phyloP scores from a whole-genome alignment of 2,888 invertebrate species.

The Trachelus troglodyta region DNA sequence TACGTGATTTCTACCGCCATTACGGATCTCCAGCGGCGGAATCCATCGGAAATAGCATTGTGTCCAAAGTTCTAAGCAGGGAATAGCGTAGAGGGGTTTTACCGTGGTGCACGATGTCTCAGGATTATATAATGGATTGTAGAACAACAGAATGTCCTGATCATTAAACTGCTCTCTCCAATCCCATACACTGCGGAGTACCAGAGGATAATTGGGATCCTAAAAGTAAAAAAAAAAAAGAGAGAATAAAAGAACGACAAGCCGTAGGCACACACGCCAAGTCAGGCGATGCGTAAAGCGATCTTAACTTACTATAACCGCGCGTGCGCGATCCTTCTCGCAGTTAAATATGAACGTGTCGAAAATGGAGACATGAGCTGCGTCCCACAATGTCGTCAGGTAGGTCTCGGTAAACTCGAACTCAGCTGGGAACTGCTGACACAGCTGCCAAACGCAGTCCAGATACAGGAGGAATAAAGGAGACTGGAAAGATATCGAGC shows the following conservation, averaged over 20 bases:
- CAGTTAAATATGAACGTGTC: slow-evolving; percentile 94
- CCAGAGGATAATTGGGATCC: slow-evolving; percentile 69
- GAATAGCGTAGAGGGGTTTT: slow-evolving; percentile 69
- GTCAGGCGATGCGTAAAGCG: background rate
- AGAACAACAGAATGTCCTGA: slow-evolving; percentile 83
- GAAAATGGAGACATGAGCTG: slow-evolving; percentile 87
- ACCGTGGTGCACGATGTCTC: slow-evolving; percentile 43
- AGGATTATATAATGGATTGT: slow-evolving; percentile 81
- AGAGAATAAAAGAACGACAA: slow-evolving; percentile 3
- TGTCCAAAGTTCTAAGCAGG: slow-evolving; percentile 80
- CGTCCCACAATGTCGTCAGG: slow-evolving; percentile 92
- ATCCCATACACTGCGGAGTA: slow-evolving; percentile 86
- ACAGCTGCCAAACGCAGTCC: slow-evolving; percentile 93
- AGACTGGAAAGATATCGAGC: slow-evolving; percentile 69
- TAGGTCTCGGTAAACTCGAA: slow-evolving; percentile 95
- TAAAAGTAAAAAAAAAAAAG: slow-evolving; percentile 39
- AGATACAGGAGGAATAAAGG: slow-evolving; percentile 92
- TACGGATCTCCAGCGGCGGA: slow-evolving; percentile 81
- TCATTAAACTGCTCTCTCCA: slow-evolving; percentile 90
- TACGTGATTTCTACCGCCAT: slow-evolving; percentile 75
- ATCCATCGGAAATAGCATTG: slow-evolving; percentile 94
- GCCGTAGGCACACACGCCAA: background rate
- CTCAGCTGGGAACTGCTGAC: slow-evolving; percentile 86
- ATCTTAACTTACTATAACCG: slow-evolving; percentile 70
- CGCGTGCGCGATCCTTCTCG: slow-evolving; percentile 79